Conservation (phyloP, 2,797 vertebrate species). For the Scomberomorus guttatus region DNA sequence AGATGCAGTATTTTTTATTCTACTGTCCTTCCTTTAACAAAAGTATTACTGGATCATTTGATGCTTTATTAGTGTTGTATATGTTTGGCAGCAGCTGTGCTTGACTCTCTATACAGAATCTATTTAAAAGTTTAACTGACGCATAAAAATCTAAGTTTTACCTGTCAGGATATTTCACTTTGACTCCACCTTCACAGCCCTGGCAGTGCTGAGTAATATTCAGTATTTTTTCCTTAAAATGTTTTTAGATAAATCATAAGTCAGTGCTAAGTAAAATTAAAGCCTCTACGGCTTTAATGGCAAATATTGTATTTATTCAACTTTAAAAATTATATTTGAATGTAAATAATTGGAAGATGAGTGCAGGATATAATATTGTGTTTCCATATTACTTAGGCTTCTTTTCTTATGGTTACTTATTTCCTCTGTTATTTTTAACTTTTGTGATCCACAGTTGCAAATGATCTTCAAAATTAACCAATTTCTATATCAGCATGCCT, state of each 20-base stretch:
- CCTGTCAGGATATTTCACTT: constrained; percentile 30
- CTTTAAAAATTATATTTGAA: neutral
- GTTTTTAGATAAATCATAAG: neutral
- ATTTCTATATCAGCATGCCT: constrained; percentile 35
- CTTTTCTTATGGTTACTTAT: constrained; percentile 8
- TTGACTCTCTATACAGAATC: neutral
- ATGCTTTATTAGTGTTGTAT: neutral
- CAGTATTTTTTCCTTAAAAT: neutral
- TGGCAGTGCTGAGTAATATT: neutral
- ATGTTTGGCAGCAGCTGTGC: constrained; percentile 16
- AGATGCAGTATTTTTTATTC: constrained; percentile 4
- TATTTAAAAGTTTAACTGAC: constrained; percentile 33
- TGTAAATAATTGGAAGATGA: neutral
- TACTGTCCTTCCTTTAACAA: neutral
- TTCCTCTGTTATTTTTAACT: constrained; percentile 17
- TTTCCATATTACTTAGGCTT: constrained; percentile 11
- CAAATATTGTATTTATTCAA: constrained; percentile 4
- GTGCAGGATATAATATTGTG: neutral
- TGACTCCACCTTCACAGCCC: neutral
- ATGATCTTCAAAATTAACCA: constrained; percentile 43
- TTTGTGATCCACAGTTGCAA: constrained; percentile 21
- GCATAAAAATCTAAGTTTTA: neutral
- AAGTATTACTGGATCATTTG: neutral
- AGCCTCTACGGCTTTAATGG: neutral
- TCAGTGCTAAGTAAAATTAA: constrained; percentile 5